phyloP scores from a whole-genome alignment of 1,140 invertebrate species.

The Magallana gigas region DNA sequence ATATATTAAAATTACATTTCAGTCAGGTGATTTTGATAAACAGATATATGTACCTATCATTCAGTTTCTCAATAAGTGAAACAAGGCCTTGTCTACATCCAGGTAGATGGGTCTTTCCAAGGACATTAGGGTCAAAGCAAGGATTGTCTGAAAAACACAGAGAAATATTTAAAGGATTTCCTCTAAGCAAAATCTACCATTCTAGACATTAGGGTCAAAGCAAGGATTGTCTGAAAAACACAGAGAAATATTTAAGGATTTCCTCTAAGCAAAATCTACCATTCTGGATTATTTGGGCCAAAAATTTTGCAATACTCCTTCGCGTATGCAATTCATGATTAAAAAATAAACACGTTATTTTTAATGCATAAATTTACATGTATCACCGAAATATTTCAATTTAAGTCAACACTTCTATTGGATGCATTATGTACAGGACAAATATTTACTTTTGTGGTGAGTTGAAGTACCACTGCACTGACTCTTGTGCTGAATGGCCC shows the following conservation, averaged over 20 bases:
- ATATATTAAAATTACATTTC: no score
- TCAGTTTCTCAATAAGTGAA: slow-evolving; percentile 57
- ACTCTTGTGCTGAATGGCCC: background rate
- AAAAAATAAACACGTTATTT: no score
- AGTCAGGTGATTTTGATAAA: no score
- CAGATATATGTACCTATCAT: slow-evolving; percentile 50
- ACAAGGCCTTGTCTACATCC: slow-evolving; percentile 49
- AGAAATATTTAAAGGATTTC: background rate
- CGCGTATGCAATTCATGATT: no score
- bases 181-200: no score
- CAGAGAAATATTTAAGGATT: background rate
- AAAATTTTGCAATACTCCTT: no score
- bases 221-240: background rate
- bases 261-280: no score
- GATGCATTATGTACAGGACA: no score
- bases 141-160: background rate
- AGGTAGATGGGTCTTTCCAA: slow-evolving; percentile 52
- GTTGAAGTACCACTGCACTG: background rate
- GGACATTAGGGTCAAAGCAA: slow-evolving; percentile 47
- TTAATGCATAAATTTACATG: no score
- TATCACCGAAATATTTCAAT: no score
- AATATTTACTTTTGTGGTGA: background rate
- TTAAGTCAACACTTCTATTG: no score
- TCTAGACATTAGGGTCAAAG: slow-evolving; percentile 45
- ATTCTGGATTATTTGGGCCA: no score